Evolutionary conservation across 2,797 vertebrate species (phyloP), one percentile per base, ranked within the genome.

Genomic region (Enteromius treurensis): DNA sequence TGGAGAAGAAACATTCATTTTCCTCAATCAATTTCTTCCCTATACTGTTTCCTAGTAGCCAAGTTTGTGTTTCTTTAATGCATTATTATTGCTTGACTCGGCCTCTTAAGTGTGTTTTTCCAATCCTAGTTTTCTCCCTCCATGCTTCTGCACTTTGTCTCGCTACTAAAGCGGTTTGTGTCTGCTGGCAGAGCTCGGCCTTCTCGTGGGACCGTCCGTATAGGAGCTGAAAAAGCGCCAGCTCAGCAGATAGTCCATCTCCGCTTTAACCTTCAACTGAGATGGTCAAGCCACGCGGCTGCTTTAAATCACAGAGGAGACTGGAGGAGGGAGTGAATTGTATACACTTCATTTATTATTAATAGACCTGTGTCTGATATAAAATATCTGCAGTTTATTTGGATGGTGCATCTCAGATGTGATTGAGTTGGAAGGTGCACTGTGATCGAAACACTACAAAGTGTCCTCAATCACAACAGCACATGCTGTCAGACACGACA

Each of bases 191-290:
- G 62, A 71, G 34, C 74, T 68, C 34, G 14, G 76, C 47, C 49
- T 75, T 62, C 84, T 67, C 81, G 58, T 65, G 74, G 80, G 84
- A 73, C 86, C 78, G 26, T 81, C 74, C 83, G 49, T 74, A 89
- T 88, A 83, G 71, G 5, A 34, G 77, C 60, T 85, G 80, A 90
- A 90, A 87, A 88, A 83, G 49, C 84, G 86, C 88, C 81, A 88
- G 84, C 90, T 92, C 90, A 92, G 92, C 89, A 53, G 83, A 91
- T 90, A 77, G 81, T 84, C 75, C 78, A 84, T 83, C 88, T 88
- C 87, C 34, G 1, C 82, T 88, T 83, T 90, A 90, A 92, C 92
- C 92, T 92, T 92, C 85, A 88, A 79, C 85, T 81, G 86, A 88
- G 85, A 89, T 47, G 60, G 60, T 82, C 71, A 86, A 77, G 69